Evolutionary conservation across 1,140 invertebrate species (phyloP), one percentile per base, ranked within the genome.

Genomic region (Drosophila asahinai): DNA sequence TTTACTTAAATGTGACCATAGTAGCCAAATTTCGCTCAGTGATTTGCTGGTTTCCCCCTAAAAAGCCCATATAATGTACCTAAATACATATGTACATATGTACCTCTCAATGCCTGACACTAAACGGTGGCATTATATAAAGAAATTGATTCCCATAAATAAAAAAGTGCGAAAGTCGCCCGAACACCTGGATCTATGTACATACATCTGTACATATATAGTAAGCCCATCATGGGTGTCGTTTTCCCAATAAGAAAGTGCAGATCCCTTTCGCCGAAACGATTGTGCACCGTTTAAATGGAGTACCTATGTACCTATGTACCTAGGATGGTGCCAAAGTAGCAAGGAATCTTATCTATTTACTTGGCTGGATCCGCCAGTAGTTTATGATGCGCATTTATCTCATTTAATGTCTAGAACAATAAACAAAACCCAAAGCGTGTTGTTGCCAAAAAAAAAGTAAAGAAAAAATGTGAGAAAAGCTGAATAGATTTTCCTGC

Each of bases 321-420:
- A 36, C 30, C 12, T n/a, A 15, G 30, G 62, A 58, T 38, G 52
- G 9, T 5, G 7, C n/a, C 17, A 59, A 45, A n/a, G 19, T 30
- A 47, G 12, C 5, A 36, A 27, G 42, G 22, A 25, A 66, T 36
- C 8, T 19, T 70, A 49, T 58, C 72, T 77, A 66, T 76, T 65
- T 76, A 48, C 54, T 43, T 51, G 47, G 54, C 38, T 36, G 40
- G 38, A 43, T 48, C 12, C 25, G 30, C 11, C 42, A 36, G 55
- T 79, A 40, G 63, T 74, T 79, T 82, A 82, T 68, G 55, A 54
- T 25, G 30, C 40, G 36, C 61, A 65, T 77, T 71, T 80, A 83
- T 80, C 76, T 80, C 47, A 51, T 42, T 66, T 62, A 66, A 64
- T 73, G 77, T 59, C 77, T 42, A 43, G 52, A 49, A 73, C 45